Base-by-base conservation (phyloP, 2,888 invertebrate species). In the Magallana nippona region DNA sequence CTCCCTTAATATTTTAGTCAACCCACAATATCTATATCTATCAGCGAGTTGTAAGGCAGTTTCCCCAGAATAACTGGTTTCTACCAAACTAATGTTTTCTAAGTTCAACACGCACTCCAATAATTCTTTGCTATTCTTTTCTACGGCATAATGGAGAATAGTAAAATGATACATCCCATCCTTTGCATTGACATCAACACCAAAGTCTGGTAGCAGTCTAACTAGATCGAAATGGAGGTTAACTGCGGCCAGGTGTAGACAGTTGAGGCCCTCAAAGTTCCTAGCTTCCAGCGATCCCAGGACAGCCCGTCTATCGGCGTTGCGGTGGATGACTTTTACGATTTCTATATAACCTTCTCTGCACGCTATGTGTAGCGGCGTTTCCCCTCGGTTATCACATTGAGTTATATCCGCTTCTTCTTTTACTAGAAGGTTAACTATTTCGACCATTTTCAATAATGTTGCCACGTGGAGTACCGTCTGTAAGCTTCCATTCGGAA, bases 21-120 rank as follows among this genome's bases (percentile, higher is more conserved):
- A 27, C 1, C 32, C 71, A 71, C 27, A 22, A 22, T 22, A 71
- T 71, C 71, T 15, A 1, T 27, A 13, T 71, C 13, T 22, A 15
- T 71, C 71, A 15, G 71, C 71, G 10, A 71, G 27, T 71, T 71
- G 71, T 27, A 71, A 27, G 27, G 71, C 71, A 71, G 71, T 71
- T 27, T 71, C 71, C 13, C 71, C 32, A 15, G 71, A 22, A 17
- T 71, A 71, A 11, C 27, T 27, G 13, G 71, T 71, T 13, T 15
- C 71, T 10, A 11, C 3, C 71, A 71, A 71, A 27, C 13, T 2
- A 32, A 71, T 27, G 27, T 27, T 71, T 27, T 32, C 32, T 15
- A 71, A 27, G 27, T 15, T 1, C 13, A 71, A 27, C 71, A 71
- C 71, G 27, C 22, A 71, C 27, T 71, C 27, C 71, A 71, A 32